Evolutionary conservation across 1,140 invertebrate genomes (phyloP), one percentile per base, ranked within the genome.

Genomic region (Drosophila simulans): DNA sequence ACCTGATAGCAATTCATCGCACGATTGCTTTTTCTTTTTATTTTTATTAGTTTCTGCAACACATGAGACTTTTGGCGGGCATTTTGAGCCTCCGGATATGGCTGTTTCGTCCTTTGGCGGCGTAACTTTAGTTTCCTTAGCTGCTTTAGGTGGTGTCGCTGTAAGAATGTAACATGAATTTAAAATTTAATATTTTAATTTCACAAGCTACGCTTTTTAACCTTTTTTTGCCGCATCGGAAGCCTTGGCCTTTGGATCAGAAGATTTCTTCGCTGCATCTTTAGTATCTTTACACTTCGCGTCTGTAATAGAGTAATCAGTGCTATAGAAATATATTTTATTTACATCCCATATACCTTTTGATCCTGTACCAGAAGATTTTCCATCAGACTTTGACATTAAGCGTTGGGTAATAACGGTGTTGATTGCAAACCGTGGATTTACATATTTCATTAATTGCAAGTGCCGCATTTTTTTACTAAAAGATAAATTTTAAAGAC

Each of bases 331-430:
- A 5, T 10, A n/a, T 5, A 31, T 15, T 15, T 10, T 1, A 13
- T 27, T n/a, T 0, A 15, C 10, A 31, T 0, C 0, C n/a, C 3
- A 11, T 12, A 15, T 15, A 51, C 48, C 27, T 11, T 51, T 17
- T 1, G 13, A 15, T 34, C n/a, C 48, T 34, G 48, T 35, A 1
- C 8, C 15, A 20, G 49, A 35, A 17, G 48, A 35, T 35, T 51
- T 51, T 5, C 15, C 15, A 51, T 51, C 15, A 5, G 49, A 17
- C 8, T 52, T 52, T 20, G 49, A 52, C 49, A 52, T 52, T 4
- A 52, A 52, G 12, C 49, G 49, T 10, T 20, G 31, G 4, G 27
- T 13, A 17, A 52, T 7, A 13, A 1, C 4, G 1, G 49, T 35
- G 15, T 20, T 34, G 34, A 35, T 12, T 35, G 15, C 1, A 52